Evolutionary conservation across 1,140 invertebrate species (phyloP).

Genomic region (Drosophila varians): DNA sequence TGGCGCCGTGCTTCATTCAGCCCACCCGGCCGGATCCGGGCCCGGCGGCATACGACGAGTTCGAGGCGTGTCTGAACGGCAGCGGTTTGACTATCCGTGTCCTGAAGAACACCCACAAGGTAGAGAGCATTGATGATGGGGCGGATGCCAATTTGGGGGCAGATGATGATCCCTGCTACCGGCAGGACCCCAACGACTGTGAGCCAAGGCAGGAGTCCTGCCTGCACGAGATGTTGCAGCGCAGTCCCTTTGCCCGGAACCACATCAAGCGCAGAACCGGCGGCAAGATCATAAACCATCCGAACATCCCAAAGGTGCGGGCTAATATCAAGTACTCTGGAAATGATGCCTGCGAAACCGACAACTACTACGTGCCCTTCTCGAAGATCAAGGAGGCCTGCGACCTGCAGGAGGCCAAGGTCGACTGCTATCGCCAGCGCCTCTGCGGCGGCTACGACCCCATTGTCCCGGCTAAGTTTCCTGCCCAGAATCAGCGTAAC

Average conservation of each 20-base stretch:
- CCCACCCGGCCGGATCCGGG: constrained; percentile 64
- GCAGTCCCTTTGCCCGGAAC: constrained; percentile 68
- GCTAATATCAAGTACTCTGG: constrained; percentile 80
- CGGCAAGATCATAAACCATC: constrained; percentile 71
- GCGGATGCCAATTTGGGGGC: constrained; percentile 11
- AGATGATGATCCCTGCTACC: constrained; percentile 52
- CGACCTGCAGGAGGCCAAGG: constrained; percentile 51
- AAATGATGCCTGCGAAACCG: constrained; percentile 65
- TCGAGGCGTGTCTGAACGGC: constrained; percentile 79
- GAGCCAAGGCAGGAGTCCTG: constrained; percentile 14
- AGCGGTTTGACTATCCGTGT: constrained; percentile 79
- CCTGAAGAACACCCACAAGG: constrained; percentile 77
- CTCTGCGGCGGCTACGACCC: constrained; percentile 36
- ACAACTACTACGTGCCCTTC: constrained; percentile 75
- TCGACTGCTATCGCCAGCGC: constrained; percentile 69
- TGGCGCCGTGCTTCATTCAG: constrained; percentile 67
- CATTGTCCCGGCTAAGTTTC: constrained; percentile 23
- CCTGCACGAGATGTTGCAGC: constrained; percentile 64
- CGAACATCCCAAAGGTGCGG: constrained; percentile 71
- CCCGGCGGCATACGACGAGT: constrained; percentile 80
- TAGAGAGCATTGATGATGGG: constrained; percentile 70
- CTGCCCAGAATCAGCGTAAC: constrained; percentile 41
- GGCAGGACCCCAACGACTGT: constrained; percentile 21
- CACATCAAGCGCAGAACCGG: constrained; percentile 71
- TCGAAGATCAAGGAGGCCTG: constrained; percentile 72